A percentile compares a stretch with the other conserved stretches of the same genome.
These are phyloP conservation scores for Silurus lanzhouensis DNA, from an alignment of 2,797 vertebrate species.

Conservation along the genomic window DNA sequence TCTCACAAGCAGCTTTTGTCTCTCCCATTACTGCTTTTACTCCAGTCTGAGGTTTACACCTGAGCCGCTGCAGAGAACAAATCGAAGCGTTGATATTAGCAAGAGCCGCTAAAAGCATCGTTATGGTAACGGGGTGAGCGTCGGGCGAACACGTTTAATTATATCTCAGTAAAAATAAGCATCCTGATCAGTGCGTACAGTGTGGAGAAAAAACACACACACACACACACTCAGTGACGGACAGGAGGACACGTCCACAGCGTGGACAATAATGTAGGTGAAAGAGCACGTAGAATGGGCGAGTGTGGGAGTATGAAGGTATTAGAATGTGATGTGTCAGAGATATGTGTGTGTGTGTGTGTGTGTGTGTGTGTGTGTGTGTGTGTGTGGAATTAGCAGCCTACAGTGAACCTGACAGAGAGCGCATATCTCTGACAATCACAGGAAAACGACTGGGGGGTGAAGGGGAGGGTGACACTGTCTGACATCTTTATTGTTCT, in stretches of 20 bases:
- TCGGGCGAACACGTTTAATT: not conserved
- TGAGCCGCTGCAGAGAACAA: not conserved
- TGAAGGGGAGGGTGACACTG: conserved; percentile 71
- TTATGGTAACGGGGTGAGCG: not conserved
- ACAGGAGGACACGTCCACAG: not conserved
- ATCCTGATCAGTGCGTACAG: not conserved
- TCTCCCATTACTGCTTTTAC: not conserved
- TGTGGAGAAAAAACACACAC: not conserved
- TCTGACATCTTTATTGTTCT: conserved; percentile 94
- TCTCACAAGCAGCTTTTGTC: not conserved
- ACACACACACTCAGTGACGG: no score
- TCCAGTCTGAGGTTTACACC: not conserved
- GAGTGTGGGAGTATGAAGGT: conserved; percentile 29
- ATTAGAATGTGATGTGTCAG: conserved; percentile 20
- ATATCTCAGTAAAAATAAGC: not conserved
- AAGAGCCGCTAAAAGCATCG: not conserved
- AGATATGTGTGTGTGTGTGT: conserved; percentile 1
- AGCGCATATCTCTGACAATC: conserved; percentile 79
- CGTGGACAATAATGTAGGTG: conserved; percentile 1
- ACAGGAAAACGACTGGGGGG: conserved; percentile 83
- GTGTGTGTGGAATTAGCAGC: conserved; percentile 3
- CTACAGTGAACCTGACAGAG: conserved; percentile 48
- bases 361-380: conserved; percentile 25
- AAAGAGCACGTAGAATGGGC: not conserved
- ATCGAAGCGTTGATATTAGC: not conserved